Evolutionary conservation across 2,113 vertebrate species (phyloP).

Genomic region (Chloropsis hardwickii): DNA sequence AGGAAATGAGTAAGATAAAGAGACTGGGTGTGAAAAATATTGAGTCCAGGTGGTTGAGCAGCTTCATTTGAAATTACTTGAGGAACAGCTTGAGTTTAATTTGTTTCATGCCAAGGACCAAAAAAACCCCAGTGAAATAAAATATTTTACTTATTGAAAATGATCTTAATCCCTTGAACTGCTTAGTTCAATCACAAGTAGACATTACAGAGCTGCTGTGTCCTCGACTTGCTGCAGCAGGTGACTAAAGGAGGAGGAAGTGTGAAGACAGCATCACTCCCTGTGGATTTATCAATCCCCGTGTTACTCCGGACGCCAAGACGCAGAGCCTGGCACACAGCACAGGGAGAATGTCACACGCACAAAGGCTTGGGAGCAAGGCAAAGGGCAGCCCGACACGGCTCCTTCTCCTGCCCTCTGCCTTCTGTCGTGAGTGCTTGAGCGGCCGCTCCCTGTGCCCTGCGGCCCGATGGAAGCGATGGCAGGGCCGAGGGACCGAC

Average conservation of each 20-base stretch:
- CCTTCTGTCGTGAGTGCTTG: background rate
- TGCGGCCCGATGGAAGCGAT: rapidly evolving
- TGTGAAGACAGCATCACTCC: background rate
- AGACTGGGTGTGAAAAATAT: conserved; percentile 39
- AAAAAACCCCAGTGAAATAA: conserved; percentile 15
- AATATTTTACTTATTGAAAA: background rate
- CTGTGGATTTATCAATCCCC: background rate
- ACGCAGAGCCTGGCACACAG: background rate
- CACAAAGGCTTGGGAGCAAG: background rate
- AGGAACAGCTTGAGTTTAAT: conserved; percentile 27
- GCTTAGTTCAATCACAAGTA: background rate
- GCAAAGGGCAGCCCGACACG: background rate
- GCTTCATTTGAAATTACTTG: conserved; percentile 49
- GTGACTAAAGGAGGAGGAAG: background rate
- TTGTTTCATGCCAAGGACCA: background rate
- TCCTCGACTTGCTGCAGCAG: background rate
- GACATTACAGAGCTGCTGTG: background rate
- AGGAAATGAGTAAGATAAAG: conserved; percentile 47
- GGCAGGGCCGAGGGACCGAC: background rate
- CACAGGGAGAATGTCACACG: rapidly evolving
- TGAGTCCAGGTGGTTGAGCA: conserved; percentile 58
- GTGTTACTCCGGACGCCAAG: background rate
- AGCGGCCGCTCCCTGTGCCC: rapidly evolving
- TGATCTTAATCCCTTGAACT: background rate
- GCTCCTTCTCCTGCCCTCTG: background rate